Conservation (phyloP, 2,797 vertebrate species). For the Tadarida brasiliensis region DNA sequence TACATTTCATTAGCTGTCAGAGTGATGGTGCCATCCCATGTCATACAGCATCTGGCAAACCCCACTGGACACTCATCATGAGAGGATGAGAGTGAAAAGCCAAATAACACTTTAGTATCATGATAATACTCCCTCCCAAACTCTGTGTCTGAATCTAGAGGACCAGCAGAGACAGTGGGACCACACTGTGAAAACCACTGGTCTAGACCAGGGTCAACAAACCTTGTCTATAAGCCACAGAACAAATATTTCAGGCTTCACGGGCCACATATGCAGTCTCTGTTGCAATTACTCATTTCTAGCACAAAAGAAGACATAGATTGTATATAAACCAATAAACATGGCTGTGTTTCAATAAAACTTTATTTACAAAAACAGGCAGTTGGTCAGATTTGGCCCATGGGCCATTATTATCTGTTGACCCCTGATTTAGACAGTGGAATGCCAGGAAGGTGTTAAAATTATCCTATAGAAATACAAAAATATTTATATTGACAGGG, state of each 20-base stretch:
- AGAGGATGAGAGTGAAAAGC: neutral
- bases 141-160: neutral
- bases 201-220: neutral
- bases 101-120: neutral
- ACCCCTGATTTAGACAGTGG: neutral
- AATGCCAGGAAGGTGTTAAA: neutral
- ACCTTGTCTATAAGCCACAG: neutral
- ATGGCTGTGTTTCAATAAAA: neutral
- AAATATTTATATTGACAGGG: neutral
- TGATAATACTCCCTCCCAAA: neutral
- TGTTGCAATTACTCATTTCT: neutral
- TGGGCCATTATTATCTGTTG: neutral
- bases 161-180: neutral
- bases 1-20: neutral
- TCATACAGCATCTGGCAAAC: neutral
- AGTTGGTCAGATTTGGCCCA: neutral
- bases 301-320: neutral
- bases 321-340: neutral
- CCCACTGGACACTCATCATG: neutral
- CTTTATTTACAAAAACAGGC: neutral
- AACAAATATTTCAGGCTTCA: neutral
- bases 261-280: neutral
- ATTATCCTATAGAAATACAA: slow-evolving; percentile 7
- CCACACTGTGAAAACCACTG: neutral
- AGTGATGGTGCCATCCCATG: neutral